phyloP scores from a whole-genome alignment of 2,113 vertebrate genomes.

The Phoxinus phoxinus region DNA sequence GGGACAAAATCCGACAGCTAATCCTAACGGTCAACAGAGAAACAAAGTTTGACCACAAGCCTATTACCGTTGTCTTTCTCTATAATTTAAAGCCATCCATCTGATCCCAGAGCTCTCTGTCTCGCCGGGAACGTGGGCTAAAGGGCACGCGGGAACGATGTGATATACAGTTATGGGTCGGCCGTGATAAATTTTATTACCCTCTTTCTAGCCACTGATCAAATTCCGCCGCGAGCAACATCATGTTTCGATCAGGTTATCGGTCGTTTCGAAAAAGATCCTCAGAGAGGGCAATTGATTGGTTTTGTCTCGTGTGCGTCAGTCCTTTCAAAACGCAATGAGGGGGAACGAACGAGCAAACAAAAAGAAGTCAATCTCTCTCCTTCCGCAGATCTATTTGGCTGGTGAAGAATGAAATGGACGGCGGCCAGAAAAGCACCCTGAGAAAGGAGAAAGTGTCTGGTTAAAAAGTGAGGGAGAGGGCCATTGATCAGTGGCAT shows the following conservation, averaged over 20 bases:
- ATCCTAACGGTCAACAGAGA: conserved; percentile 56
- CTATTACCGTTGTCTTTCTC: conserved; percentile 43
- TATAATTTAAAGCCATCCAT: conserved; percentile 40
- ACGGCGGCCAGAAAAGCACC: conserved; percentile 38
- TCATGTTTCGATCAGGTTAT: conserved; percentile 56
- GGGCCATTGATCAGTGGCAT: conserved; percentile 54
- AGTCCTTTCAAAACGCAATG: conserved; percentile 48
- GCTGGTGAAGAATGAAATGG: conserved; percentile 46
- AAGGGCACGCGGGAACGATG: not conserved
- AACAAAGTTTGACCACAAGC: conserved; percentile 51
- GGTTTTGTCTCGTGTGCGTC: conserved; percentile 49
- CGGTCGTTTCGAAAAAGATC: conserved; percentile 51
- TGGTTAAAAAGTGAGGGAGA: conserved; percentile 51
- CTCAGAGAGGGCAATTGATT: conserved; percentile 51
- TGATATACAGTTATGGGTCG: conserved; percentile 20
- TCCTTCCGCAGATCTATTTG: conserved; percentile 50
- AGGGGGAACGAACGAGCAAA: conserved; percentile 57
- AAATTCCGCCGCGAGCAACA: conserved; percentile 25
- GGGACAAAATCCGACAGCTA: conserved; percentile 54
- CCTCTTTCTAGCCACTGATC: conserved; percentile 40
- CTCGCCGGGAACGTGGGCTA: conserved; percentile 27
- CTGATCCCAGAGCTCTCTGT: conserved; percentile 45
- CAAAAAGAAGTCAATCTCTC: conserved; percentile 57
- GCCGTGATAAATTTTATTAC: conserved; percentile 38
- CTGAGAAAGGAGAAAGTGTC: conserved; percentile 47